A percentile compares a stretch with the other conserved stretches of the same genome.
Evolutionary conservation across 2,113 vertebrate species (phyloP).

Genomic region (Bagarius yarrelli): DNA sequence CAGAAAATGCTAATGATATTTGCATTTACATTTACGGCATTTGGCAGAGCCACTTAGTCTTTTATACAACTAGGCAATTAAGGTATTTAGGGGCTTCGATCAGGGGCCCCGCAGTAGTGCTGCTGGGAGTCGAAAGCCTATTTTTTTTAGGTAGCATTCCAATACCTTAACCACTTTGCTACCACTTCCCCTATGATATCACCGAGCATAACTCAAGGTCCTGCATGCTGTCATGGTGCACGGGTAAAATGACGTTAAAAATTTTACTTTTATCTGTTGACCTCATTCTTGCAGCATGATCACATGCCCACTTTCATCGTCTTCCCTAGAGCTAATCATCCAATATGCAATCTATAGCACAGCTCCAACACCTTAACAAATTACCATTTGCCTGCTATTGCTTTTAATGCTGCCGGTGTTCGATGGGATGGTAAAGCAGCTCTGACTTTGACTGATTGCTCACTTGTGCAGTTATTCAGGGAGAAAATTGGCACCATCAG

Average conservation of each 20-base stretch:
- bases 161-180: no score
- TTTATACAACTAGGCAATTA: no score
- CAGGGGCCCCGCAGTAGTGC: no score
- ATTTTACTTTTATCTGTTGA: background rate
- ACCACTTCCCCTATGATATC: no score
- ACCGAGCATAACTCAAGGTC: background rate
- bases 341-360: slow-evolving; percentile 59
- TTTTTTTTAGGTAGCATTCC: no score
- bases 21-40: no score
- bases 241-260: background rate
- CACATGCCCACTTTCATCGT: slow-evolving; percentile 50
- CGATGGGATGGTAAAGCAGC: slow-evolving; percentile 61
- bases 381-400: slow-evolving; percentile 61
- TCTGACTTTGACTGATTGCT: slow-evolving; percentile 74
- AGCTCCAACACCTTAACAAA: slow-evolving; percentile 58
- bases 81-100: no score
- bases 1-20: background rate
- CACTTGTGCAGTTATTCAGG: slow-evolving; percentile 69
- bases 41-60: no score
- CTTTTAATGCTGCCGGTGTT: slow-evolving; percentile 59
- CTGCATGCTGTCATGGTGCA: background rate
- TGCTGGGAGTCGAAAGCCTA: no score
- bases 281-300: slow-evolving; percentile 55
- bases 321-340: slow-evolving; percentile 59
- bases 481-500: slow-evolving; percentile 68